Evolutionary conservation across 2,888 invertebrate species (phyloP).

Genomic region (Plusia festucae): DNA sequence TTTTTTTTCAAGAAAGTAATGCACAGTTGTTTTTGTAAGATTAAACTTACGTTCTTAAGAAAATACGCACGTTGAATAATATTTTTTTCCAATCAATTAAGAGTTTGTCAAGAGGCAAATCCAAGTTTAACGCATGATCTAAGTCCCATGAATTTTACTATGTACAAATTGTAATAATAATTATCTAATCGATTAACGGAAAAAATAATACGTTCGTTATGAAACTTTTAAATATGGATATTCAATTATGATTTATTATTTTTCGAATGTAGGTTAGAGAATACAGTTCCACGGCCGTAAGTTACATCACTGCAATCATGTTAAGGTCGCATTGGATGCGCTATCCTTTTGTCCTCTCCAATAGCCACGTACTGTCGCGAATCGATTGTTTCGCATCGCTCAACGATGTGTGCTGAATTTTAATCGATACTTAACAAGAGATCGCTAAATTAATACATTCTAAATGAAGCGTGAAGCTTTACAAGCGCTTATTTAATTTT

Average conservation of each 20-base stretch:
- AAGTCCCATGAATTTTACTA: too few relatives aligned
- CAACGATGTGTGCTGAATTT: slow-evolving; percentile 62
- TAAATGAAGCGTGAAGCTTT: slow-evolving; percentile 25
- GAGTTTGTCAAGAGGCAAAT: too few relatives aligned
- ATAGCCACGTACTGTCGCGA: slow-evolving; percentile 54
- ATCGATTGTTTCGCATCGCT: slow-evolving; percentile 63
- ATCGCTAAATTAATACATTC: slow-evolving; percentile 31
- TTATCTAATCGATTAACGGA: too few relatives aligned
- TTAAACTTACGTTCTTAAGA: too few relatives aligned
- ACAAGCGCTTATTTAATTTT: slow-evolving; percentile 20
- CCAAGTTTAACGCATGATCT: too few relatives aligned
- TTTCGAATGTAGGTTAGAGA: slow-evolving; percentile 25
- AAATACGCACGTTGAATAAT: too few relatives aligned
- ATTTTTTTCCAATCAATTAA: too few relatives aligned
- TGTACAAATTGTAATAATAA: too few relatives aligned
- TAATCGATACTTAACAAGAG: slow-evolving; percentile 49
- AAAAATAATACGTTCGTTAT: too few relatives aligned
- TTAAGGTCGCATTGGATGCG: slow-evolving; percentile 68
- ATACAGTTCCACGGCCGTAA: slow-evolving; percentile 43
- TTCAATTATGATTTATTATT: slow-evolving; percentile 8
- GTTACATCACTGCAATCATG: slow-evolving; percentile 67
- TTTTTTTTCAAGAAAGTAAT: too few relatives aligned
- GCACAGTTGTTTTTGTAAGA: too few relatives aligned
- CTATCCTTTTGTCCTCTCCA: slow-evolving; percentile 65
- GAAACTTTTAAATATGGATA: neutral